Conservation (phyloP, 2,888 invertebrate species). For the Polyommatus icarus region DNA sequence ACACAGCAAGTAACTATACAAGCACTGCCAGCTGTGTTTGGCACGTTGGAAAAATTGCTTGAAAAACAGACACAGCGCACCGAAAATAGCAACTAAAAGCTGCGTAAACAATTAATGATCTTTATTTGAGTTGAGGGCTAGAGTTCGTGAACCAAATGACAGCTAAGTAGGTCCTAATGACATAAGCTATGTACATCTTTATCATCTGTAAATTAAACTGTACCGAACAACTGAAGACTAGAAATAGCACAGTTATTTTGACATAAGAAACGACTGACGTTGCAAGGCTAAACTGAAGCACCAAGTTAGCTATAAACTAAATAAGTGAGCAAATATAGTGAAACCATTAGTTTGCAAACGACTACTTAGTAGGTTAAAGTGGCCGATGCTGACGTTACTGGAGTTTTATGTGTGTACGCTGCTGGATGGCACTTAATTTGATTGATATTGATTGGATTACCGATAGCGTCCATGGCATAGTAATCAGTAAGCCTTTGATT, state of each 20-base stretch:
- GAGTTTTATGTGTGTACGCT: background rate
- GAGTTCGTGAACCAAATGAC: too few relatives aligned
- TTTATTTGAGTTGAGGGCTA: too few relatives aligned
- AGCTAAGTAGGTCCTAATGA: too few relatives aligned
- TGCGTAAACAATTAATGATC: too few relatives aligned
- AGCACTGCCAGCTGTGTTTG: too few relatives aligned
- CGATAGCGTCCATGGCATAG: too few relatives aligned
- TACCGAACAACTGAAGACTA: background rate
- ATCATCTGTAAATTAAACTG: too few relatives aligned
- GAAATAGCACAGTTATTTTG: background rate
- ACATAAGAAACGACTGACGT: background rate
- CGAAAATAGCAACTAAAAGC: too few relatives aligned
- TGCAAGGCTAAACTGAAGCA: background rate
- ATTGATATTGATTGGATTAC: constrained; percentile 29
- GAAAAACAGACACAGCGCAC: too few relatives aligned
- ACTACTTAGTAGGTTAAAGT: constrained; percentile 15
- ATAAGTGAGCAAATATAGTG: background rate
- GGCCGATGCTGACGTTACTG: background rate
- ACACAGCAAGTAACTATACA: background rate
- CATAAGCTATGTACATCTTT: too few relatives aligned
- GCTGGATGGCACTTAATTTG: constrained; percentile 15
- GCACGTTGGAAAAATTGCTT: too few relatives aligned
- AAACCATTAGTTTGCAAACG: background rate
- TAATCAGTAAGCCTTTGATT: too few relatives aligned
- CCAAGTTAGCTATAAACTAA: background rate